Base-by-base conservation (phyloP, 1,140 invertebrate species). In the Dermatophagoides farinae region DNA sequence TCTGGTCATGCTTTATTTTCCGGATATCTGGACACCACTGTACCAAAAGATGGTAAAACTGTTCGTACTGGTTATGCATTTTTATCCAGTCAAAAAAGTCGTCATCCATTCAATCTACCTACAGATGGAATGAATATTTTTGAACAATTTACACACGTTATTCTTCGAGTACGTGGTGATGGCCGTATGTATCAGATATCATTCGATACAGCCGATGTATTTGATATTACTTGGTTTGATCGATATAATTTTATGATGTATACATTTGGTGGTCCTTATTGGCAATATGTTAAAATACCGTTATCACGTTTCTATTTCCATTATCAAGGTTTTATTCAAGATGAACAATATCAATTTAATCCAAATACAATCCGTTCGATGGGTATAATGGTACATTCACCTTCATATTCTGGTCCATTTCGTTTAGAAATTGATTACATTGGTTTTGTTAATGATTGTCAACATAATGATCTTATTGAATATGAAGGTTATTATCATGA, bases 211-310 rank as follows among this genome's bases (percentile, higher is more conserved):
- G 75, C 78, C 63, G 64, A 70, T 37, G 81, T 81, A 14, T 84
- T 78, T 67, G 88, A 95, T 70, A 69, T 91, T 11, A 75, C 75
- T 14, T 90, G 84, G 82, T 82, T 88, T 70, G 86, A 95, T 73
- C 76, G 83, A 18, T 89, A 82, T 70, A 76, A 80, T 66, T 95
- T 82, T 73, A 75, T 82, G 0, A 68, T 97, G 0, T 88, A 82
- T 69, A 97, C 92, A 0, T 79, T 88, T 73, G 92, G 92, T 49
- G 92, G 92, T 0, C 92, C 92, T 10, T 93, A 96, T 70, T 97
- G 92, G 92, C 91, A 97, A 75, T 73, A 81, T 61, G 78, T 82
- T 0, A 86, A 82, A 82, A 88, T 97, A 68, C 93, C 93, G 20
- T 92, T 97, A 75, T 90, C 88, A 6, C 93, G 91, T 72, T 97